Percentiles rank a stretch among this genome's conserved stretches.
Evolutionary conservation across 2,797 vertebrate species (phyloP).

Genomic region (Poeciliopsis gracilis): DNA sequence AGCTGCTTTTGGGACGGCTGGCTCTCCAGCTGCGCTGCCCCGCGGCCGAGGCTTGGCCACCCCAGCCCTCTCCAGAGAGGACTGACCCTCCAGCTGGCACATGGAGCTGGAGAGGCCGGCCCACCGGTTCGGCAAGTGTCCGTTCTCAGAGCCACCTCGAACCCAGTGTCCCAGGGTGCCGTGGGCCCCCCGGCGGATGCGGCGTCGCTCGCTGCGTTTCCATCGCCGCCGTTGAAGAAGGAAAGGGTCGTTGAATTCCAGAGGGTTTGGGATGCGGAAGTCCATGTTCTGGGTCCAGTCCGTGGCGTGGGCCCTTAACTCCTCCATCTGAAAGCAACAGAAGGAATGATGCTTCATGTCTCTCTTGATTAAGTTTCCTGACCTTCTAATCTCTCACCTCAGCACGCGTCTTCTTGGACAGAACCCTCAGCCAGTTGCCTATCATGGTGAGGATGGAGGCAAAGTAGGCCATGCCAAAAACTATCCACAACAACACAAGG

Average conservation of each 20-base stretch:
- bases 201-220: conserved; percentile 80
- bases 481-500: conserved; percentile 92
- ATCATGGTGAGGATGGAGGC: conserved; percentile 95
- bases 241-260: conserved; percentile 85
- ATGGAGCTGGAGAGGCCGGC: conserved; percentile 63
- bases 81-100: conserved; percentile 58
- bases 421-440: conserved; percentile 88
- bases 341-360: not conserved
- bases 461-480: conserved; percentile 93
- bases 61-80: conserved; percentile 41
- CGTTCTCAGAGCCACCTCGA: conserved; percentile 68
- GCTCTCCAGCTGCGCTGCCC: conserved; percentile 30
- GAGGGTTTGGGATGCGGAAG: conserved; percentile 79
- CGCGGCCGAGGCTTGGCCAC: conserved; percentile 29
- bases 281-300: conserved; percentile 91
- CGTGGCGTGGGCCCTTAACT: conserved; percentile 89
- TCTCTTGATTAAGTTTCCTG: not conserved
- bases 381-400: conserved; percentile 79
- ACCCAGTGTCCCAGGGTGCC: conserved; percentile 66
- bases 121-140: conserved; percentile 78
- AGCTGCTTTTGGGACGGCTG: conserved; percentile 23
- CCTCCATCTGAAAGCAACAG: conserved; percentile 85
- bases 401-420: conserved; percentile 89
- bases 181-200: conserved; percentile 74
- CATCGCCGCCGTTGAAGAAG: conserved; percentile 83